A percentile compares a stretch with the other conserved stretches of the same genome.
Conservation (phyloP, 2,113 vertebrate species). For the Laticauda laticaudata region DNA sequence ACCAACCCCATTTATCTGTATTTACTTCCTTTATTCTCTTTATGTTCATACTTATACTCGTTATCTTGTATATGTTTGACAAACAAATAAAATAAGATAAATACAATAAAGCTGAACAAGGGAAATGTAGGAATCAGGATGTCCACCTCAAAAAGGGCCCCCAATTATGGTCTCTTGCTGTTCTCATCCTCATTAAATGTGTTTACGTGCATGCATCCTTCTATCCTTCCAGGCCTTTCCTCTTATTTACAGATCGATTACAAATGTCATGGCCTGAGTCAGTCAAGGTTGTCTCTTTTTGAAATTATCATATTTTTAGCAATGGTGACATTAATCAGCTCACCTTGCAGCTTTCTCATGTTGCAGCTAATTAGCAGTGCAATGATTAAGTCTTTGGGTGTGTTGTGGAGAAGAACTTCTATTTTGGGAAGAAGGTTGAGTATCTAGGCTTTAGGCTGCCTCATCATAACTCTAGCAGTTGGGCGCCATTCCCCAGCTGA, state of each 20-base stretch:
- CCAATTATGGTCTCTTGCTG: background rate
- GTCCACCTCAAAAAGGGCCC: background rate
- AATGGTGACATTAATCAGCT: background rate
- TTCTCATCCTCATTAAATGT: background rate
- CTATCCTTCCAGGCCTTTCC: background rate
- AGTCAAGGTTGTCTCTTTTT: slow-evolving; percentile 11
- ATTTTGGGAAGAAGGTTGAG: background rate
- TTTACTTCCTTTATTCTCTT: no score
- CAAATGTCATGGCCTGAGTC: background rate
- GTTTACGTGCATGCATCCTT: background rate
- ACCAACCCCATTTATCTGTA: no score
- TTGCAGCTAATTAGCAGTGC: slow-evolving; percentile 8
- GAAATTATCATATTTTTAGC: slow-evolving; percentile 28
- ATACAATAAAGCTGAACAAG: background rate
- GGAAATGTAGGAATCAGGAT: slow-evolving; percentile 6
- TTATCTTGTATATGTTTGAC: no score
- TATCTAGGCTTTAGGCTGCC: background rate
- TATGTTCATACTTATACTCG: no score
- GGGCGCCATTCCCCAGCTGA: background rate
- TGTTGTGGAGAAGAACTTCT: background rate
- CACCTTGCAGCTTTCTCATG: slow-evolving; percentile 1
- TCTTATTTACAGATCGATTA: background rate
- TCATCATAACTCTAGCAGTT: background rate
- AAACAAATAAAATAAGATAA: no score
- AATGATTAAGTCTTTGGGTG: background rate